Evolutionary conservation across 2,888 invertebrate genomes (phyloP), one percentile per base, ranked within the genome.

Genomic region (Epistrophe eligans): DNA sequence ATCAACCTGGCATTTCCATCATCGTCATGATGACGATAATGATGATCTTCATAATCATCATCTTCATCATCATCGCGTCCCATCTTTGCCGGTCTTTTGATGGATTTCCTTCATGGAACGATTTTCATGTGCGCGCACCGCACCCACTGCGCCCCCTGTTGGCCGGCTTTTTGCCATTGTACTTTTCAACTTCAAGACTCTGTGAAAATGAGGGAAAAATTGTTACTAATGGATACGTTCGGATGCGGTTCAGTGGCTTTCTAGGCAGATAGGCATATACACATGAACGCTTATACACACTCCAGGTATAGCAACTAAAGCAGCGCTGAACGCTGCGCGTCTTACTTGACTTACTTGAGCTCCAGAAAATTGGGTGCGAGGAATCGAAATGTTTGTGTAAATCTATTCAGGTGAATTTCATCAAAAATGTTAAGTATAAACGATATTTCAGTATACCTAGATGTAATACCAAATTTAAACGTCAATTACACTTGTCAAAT

Each of bases 181-280:
- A 52, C 28, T 24, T 15, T 66, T 50, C 9, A 50, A 67, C 45
- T 48, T 77, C 52, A 64, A 77, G 67, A 70, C 40, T 77, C 85
- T 85, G 83, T 83, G 83, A 87, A 87, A 87, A 87, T 79, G 87
- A 87, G 87, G 87, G 87, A 87, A 87, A 87, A 87, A 83, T 83
- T 83, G 83, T 79, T 79, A 87, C 87, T 87, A 87, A 87, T 87
- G 87, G 87, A 87, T 87, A 87, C 83, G 83, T 87, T 87, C 87
- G 87, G 83, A 87, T 87, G 87, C 83, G 87, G 87, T 87, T 87
- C 87, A 87, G 87, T 87, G 83, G 87, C 87, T 87, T 87, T 87
- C 83, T 83, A 87, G 87, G 87, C 87, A 83, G 79, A 76, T 76
- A 66, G n/a, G 38, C 67, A 66, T 48, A 66, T 48, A 76, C 66